A percentile compares a stretch with the other conserved stretches of the same genome.
These are phyloP conservation scores for Petaurus breviceps DNA, from an alignment of 2,113 vertebrate genomes.

Conservation along the genomic window DNA sequence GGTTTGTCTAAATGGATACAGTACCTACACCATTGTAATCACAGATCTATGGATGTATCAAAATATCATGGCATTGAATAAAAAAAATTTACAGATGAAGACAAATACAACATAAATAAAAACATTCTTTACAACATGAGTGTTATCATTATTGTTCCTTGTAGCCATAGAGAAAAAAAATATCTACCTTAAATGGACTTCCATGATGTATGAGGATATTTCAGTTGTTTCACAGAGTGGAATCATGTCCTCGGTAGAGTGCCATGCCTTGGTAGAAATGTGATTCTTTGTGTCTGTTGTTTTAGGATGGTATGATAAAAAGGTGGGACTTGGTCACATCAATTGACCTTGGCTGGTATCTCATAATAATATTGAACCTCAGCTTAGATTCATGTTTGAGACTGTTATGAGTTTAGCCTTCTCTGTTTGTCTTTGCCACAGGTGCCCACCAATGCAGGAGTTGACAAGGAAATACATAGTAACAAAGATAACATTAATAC, in stretches of 20 bases:
- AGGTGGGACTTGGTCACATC: neutral
- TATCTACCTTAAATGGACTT: neutral
- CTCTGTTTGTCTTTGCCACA: neutral
- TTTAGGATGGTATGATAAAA: neutral
- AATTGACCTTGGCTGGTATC: neutral
- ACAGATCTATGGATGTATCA: neutral
- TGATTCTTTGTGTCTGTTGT: neutral
- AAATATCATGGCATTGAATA: neutral
- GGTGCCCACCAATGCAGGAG: neutral
- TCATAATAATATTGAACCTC: neutral
- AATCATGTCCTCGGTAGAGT: neutral
- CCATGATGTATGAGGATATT: neutral
- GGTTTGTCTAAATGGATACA: neutral
- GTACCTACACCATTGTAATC: neutral
- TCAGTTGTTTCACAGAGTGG: neutral
- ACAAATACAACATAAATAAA: neutral
- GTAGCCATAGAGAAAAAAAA: neutral
- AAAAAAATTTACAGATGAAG: neutral
- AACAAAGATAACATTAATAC: neutral
- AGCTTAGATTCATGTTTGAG: neutral
- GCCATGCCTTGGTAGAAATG: neutral
- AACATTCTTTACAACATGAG: neutral
- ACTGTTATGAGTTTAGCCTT: neutral
- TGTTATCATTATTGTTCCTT: neutral
- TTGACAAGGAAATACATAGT: neutral